Evolutionary conservation across 1,140 invertebrate species (phyloP).

Genomic region (Bombus terrestris): DNA sequence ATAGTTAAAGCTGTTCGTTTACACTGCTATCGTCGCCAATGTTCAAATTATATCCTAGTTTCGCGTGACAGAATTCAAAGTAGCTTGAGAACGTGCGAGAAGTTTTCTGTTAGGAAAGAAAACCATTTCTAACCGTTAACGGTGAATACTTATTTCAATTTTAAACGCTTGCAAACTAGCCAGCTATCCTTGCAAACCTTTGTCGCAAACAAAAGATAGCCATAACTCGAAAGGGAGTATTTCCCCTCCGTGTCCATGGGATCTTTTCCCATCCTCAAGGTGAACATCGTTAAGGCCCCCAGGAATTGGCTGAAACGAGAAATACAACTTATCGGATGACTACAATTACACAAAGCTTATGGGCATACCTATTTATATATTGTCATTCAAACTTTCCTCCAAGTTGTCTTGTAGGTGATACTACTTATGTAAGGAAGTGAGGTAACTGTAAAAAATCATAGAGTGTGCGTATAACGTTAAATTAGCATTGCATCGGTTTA

Average conservation of each 20-base stretch:
- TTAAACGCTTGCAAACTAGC: slow-evolving; percentile 16
- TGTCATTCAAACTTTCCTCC: not conserved
- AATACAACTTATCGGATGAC: slow-evolving; percentile 5
- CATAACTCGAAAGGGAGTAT: not conserved
- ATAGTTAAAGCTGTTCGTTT: not conserved
- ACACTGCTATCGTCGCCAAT: not conserved
- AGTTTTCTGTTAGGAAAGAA: not conserved
- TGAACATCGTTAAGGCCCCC: not conserved
- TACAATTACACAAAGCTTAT: not conserved
- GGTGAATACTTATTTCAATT: slow-evolving; percentile 6
- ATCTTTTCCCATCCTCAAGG: slow-evolving; percentile 12
- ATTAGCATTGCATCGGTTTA: not conserved
- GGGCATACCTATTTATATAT: not conserved
- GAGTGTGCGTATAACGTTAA: not conserved
- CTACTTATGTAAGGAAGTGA: not conserved
- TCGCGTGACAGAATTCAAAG: slow-evolving; percentile 31
- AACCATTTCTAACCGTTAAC: slow-evolving; percentile 19
- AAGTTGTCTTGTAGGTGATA: not conserved
- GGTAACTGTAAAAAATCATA: not conserved
- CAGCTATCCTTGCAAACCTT: slow-evolving; percentile 20
- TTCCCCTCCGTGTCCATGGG: not conserved
- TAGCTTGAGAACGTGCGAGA: not conserved
- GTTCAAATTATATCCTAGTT: not conserved
- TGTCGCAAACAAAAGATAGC: slow-evolving; percentile 18
- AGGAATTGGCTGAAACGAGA: not conserved